Evolutionary conservation across 2,888 invertebrate genomes (phyloP), one percentile per base, ranked within the genome.

Genomic region (Pristionchus exspectatus): DNA sequence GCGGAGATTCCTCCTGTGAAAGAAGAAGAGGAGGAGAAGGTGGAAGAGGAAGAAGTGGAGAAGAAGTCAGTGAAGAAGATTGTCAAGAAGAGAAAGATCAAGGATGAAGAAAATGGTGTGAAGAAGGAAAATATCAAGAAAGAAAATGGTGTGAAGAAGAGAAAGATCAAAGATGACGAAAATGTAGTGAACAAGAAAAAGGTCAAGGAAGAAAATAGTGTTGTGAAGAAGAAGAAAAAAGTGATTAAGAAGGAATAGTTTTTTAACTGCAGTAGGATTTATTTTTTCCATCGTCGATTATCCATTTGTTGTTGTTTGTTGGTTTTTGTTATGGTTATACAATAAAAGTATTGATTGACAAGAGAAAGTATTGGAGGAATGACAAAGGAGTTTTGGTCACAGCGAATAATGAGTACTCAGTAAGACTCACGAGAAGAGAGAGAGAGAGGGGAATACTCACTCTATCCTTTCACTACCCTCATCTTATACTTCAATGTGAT

Each of bases 181-280:
- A 66, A 56, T 66, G 72, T 24, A 38, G 33, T 18, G 16, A 69
- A 54, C 69, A 87, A 66, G 50, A 87, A 44, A 66, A 87, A 27
- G 50, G 24, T 30, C n/a, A 72, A 54, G 7, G 38, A 24, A 12
- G 24, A 18, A 18, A 69, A 50, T 69, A 69, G 27, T 69, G 74
- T n/a, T 88, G 56, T n/a, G 56, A 85, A 59, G 56, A 85, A 84
- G 84, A 59, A 85, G 85, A 59, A 85, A 33, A 50, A 27, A 59
- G 59, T n/a, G 21, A 30, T 56, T 10, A 59, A 44, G 38, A 24
- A 38, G 33, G 77, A 77, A 33, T 33, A 27, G 38, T n/a, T 33
- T 33, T 30, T 21, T 33, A 38, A 9, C 5, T 33, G 38, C 38
- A 77, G 33, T 77, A 77, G 30, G 21, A 33, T 14, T 33, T 38